Evolutionary conservation across 2,113 vertebrate species (phyloP).

Genomic region (Ursus arctos): DNA sequence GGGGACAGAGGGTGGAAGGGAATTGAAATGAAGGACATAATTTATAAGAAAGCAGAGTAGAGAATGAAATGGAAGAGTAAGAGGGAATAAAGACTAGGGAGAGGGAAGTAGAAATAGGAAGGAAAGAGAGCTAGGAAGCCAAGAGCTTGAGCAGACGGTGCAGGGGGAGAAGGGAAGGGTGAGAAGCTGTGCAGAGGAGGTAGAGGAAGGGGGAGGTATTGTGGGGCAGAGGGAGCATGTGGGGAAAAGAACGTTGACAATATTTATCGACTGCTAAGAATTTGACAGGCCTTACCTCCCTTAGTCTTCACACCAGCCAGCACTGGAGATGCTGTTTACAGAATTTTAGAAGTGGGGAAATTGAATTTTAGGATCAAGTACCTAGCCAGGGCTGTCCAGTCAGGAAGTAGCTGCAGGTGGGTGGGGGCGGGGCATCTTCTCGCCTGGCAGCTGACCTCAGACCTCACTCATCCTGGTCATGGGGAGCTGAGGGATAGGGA

Average conservation of each 20-base stretch:
- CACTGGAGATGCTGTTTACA: neutral
- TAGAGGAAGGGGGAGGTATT: neutral
- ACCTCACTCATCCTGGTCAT: neutral
- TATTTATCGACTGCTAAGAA: neutral
- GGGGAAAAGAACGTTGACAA: neutral
- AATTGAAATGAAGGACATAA: neutral
- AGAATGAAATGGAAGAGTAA: neutral
- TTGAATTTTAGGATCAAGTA: neutral
- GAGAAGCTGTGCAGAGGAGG: neutral
- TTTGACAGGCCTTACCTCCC: neutral
- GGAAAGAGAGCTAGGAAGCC: neutral
- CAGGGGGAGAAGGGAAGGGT: neutral
- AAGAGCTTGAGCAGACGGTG: neutral
- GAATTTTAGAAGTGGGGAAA: conserved; percentile 11
- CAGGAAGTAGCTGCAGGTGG: neutral
- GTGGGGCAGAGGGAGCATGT: neutral
- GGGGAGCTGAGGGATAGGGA: neutral
- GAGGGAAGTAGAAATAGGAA: neutral
- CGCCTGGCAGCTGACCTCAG: neutral
- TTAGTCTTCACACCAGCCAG: conserved; percentile 10
- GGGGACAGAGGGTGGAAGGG: neutral
- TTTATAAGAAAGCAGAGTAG: neutral
- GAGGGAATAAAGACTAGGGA: neutral
- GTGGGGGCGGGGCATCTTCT: neutral
- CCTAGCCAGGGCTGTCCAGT: neutral